Evolutionary conservation across 2,113 vertebrate genomes (phyloP), one percentile per base, ranked within the genome.

Genomic region (Menidia beryllina): DNA sequence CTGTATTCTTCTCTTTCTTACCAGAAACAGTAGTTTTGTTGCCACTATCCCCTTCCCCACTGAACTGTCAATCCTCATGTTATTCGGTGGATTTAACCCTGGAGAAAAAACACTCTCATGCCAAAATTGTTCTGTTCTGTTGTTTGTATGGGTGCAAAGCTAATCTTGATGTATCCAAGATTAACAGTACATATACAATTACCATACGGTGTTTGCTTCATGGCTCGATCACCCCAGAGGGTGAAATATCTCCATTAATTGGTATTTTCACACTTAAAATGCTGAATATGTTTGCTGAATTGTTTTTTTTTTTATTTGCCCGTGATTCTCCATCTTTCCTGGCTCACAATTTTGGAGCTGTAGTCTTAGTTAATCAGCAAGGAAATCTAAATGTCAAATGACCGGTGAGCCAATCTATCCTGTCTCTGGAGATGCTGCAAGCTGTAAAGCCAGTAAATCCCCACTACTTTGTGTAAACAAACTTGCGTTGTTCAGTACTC

Each of bases 381-480:
- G 2, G 26, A 34, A 68, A 57, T n/a, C 14, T 27, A 27, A 43
- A 59, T 36, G 30, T 45, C 9, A 24, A 58, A 12, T 48, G 63
- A 55, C 68, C 43, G 27, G 27, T 26, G 56, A 66, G 63, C 41
- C 73, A 60, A 55, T 26, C 27, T 25, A 41, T 53, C 34, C 41
- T 79, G 53, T 86, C 60, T 58, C 69, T 43, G 58, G 25, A 53
- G 56, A 83, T 70, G 55, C 20, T 39, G 54, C 36, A 41, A 72
- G 57, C 59, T 34, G 34, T 63, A 54, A 58, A 58, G 64, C 70
- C 27, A 71, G 51, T 38, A 21, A 52, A 24, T 65, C 58, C 59
- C 48, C 50, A 45, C 50, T 68, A 38, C 36, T 83, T 59, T 79
- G 78, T 41, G 83, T 86, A 89, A 90, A 91, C 86, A 91, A 78